Conservation (phyloP, 64 coral and sea anemone genomes). For the Acropora yongei region DNA sequence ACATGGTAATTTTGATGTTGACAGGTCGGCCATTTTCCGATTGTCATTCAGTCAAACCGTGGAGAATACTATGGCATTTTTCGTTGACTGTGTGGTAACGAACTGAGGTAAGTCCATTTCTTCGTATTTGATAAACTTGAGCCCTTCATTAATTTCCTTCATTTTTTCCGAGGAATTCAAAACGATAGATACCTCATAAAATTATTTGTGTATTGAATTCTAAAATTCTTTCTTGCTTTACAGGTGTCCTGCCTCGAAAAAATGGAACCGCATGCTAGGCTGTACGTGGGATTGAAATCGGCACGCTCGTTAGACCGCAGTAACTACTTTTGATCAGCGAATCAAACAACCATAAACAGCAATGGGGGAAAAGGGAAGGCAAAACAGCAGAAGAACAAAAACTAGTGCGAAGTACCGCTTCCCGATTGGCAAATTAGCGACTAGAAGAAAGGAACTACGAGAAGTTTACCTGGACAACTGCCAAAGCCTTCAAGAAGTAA, state of each 20-base stretch:
- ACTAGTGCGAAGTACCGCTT: slow-evolving; percentile 51
- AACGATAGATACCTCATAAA: slow-evolving; percentile 62
- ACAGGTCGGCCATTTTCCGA: slow-evolving; percentile 23
- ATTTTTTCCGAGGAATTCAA: slow-evolving; percentile 41
- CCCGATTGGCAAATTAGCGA: slow-evolving; percentile 52
- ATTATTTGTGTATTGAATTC: slow-evolving; percentile 50
- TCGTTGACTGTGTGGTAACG: not conserved
- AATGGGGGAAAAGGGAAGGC: slow-evolving; percentile 48
- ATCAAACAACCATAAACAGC: slow-evolving; percentile 17
- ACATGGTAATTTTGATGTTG: slow-evolving; percentile 21
- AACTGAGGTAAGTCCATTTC: slow-evolving; percentile 25
- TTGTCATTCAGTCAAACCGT: not conserved
- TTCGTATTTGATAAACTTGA: slow-evolving; percentile 21
- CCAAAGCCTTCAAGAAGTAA: slow-evolving; percentile 50
- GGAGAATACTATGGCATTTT: slow-evolving; percentile 11
- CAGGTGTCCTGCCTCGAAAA: not conserved
- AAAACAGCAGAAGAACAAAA: slow-evolving; percentile 57
- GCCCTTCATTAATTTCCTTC: slow-evolving; percentile 21
- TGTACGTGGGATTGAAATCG: too few relatives aligned
- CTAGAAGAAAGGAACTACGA: slow-evolving; percentile 55
- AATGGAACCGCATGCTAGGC: too few relatives aligned
- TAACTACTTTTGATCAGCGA: too few relatives aligned
- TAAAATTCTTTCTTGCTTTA: slow-evolving; percentile 37
- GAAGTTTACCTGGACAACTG: slow-evolving; percentile 57
- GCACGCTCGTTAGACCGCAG: too few relatives aligned